Conservation (phyloP, 2,888 invertebrate species). For the Chironomus tentans region DNA sequence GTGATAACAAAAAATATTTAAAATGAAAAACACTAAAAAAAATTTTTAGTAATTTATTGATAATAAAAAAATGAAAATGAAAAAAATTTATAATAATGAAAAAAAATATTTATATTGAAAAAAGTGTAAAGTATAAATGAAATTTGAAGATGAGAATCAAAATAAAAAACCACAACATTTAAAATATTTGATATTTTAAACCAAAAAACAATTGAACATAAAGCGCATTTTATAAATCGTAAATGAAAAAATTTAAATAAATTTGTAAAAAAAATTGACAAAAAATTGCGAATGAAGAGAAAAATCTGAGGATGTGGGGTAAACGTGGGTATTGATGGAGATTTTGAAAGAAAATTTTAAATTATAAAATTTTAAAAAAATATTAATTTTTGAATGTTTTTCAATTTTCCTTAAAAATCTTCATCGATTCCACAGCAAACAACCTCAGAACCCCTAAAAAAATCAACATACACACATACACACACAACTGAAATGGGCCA, state of each 20-base stretch:
- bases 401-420: too few relatives aligned
- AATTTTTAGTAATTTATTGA: not conserved
- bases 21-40: not conserved
- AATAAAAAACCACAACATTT: constrained; percentile 9
- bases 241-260: constrained; percentile 2
- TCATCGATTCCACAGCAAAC: too few relatives aligned
- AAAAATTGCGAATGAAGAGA: not conserved
- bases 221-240: constrained; percentile 14
- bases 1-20: constrained; percentile 3
- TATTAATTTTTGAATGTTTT: too few relatives aligned
- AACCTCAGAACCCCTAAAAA: not conserved
- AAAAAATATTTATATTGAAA: constrained; percentile 19
- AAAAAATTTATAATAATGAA: not conserved
- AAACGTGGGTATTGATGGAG: not conserved
- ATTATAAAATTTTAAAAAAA: too few relatives aligned
- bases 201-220: not conserved
- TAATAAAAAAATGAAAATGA: not conserved
- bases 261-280: not conserved
- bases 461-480: not conserved
- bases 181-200: constrained; percentile 22
- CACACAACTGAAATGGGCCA: constrained; percentile 24
- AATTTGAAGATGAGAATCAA: constrained; percentile 5
- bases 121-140: not conserved
- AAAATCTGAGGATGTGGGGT: too few relatives aligned
- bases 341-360: too few relatives aligned